phyloP scores from a whole-genome alignment of 2,888 invertebrate genomes.

The Stenotaenia linearis region DNA sequence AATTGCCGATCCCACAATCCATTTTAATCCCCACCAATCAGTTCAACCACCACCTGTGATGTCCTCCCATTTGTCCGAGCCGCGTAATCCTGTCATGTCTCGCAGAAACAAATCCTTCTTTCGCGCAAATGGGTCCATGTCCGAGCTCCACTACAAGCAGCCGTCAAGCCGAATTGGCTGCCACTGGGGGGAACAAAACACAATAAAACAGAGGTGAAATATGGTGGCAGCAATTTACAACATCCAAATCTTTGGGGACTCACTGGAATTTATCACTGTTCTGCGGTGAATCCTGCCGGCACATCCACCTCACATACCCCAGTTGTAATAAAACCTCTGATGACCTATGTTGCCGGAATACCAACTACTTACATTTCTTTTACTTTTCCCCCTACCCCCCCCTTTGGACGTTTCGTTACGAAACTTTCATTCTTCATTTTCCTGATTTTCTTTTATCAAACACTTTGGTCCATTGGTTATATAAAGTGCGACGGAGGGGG shows the following conservation, averaged over 20 bases:
- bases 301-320: constrained; percentile 29
- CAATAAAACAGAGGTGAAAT: constrained; percentile 32
- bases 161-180: constrained; percentile 29
- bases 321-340: constrained; percentile 33
- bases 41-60: constrained; percentile 13
- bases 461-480: background rate
- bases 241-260: constrained; percentile 34
- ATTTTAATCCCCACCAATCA: background rate
- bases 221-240: constrained; percentile 34
- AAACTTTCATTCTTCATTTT: constrained; percentile 10
- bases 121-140: constrained; percentile 8
- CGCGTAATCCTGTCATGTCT: constrained; percentile 29
- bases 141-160: background rate
- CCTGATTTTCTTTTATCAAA: constrained; percentile 12
- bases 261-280: constrained; percentile 33
- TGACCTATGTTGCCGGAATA: constrained; percentile 32
- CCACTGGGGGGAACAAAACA: constrained; percentile 29
- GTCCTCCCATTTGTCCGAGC: constrained; percentile 17
- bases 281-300: constrained; percentile 31
- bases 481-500: background rate
- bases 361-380: constrained; percentile 28
- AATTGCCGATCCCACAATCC: background rate
- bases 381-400: background rate
- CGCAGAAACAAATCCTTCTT: constrained; percentile 10
- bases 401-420: background rate